Evolutionary conservation across 2,113 vertebrate genomes (phyloP), one percentile per base, ranked within the genome.

Genomic region (Cromileptes altivelis): DNA sequence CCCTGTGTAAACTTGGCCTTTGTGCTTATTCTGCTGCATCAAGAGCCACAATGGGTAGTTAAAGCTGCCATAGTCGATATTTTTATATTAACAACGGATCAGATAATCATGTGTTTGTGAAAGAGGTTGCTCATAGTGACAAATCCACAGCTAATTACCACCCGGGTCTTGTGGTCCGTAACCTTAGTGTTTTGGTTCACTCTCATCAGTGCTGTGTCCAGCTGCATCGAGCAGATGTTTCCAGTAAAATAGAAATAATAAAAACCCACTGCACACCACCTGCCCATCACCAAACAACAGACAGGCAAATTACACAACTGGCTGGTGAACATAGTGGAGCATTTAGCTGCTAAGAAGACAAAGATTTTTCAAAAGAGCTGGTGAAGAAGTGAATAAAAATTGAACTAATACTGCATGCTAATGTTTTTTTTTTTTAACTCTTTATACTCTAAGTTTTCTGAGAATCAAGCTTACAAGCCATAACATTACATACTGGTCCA

Each of bases 1-100:
- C 47, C 58, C 55, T 47, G 18, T 19, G n/a, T 55, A 53, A 69
- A 80, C 70, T 56, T 72, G 56, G 61, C 55, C 53, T 81, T 87
- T 78, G 53, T 78, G 65, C 58, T 75, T 42, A 40, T 53, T 74
- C 57, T n/a, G 2, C 18, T 58, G 15, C 15, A 58, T 18, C 10
- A 23, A 27, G 50, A 75, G 37, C 10, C 60, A 70, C 27, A 49
- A 15, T 63, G 9, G n/a, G 58, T 47, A 57, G n/a, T 62, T 82
- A 56, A 55, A 33, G 18, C 21, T 68, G 45, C 52, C 57, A 18
- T 49, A 47, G 69, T 82, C 25, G 3, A 12, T 56, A 15, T 60
- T 58, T 76, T 1, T 0, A 21, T 45, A 30, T 70, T 7, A 67
- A 71, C 62, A 64, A 27, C 55, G 7, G 53, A 65, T 65, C 27